Percentiles rank a stretch among this genome's conserved stretches.
phyloP scores from a whole-genome alignment of 2,888 invertebrate species.

The Baccha elongata region DNA sequence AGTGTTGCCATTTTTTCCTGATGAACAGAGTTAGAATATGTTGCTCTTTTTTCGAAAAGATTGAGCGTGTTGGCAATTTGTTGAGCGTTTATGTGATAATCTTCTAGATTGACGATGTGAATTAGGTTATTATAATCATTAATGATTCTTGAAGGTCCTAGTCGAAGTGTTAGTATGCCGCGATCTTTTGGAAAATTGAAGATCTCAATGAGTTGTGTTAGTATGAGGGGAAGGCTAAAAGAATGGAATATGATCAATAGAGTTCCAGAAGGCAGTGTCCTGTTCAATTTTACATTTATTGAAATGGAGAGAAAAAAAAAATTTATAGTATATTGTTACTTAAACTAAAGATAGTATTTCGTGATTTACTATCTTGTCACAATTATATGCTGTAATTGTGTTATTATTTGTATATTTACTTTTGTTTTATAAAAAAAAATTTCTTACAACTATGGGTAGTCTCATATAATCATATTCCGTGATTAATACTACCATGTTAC shows the following conservation, averaged over 20 bases:
- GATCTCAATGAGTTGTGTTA: slow-evolving; percentile 21
- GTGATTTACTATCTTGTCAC: too few species aligned
- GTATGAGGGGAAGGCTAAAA: not conserved
- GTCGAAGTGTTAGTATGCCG: slow-evolving; percentile 21
- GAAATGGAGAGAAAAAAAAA: not conserved
- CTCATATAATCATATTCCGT: slow-evolving; percentile 28
- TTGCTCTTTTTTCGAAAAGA: slow-evolving; percentile 18
- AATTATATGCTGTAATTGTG: too few species aligned
- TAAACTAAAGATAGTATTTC: too few species aligned
- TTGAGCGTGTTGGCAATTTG: slow-evolving; percentile 15
- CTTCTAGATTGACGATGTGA: slow-evolving; percentile 32
- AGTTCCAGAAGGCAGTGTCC: not conserved
- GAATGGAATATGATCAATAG: too few species aligned
- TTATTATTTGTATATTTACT: too few species aligned
- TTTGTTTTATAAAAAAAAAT: not conserved
- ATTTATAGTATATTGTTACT: not conserved
- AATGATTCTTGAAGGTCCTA: slow-evolving; percentile 32
- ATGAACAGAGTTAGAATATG: slow-evolving; percentile 10
- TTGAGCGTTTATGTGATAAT: slow-evolving; percentile 29
- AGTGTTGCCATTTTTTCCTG: too few species aligned
- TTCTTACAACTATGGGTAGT: slow-evolving; percentile 20
- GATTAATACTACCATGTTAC: slow-evolving; percentile 25
- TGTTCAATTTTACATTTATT: not conserved
- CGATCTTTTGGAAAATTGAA: slow-evolving; percentile 32
- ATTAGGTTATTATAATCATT: slow-evolving; percentile 20